A percentile compares a stretch with the other conserved stretches of the same genome.
phyloP scores from a whole-genome alignment of 2,888 invertebrate species.

The Heliconius aoede region DNA sequence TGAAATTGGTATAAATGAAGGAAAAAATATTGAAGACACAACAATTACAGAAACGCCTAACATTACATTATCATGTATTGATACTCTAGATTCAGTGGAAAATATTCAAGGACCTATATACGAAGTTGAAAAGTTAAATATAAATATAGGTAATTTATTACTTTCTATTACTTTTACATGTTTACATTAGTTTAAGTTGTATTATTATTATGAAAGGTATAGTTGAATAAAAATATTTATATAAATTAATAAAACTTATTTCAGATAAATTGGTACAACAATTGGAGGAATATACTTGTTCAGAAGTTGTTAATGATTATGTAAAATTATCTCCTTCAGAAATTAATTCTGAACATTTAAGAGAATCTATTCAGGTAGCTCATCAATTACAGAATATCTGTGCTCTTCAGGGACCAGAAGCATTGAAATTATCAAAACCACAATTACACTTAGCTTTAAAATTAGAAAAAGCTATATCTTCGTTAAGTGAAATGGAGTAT shows the following conservation, averaged over 20 bases:
- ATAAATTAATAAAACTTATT: constrained; percentile 12
- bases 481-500: constrained; percentile 48
- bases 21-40: not conserved
- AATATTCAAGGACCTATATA: not conserved
- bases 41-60: not conserved
- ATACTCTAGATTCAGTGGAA: not conserved
- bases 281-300: constrained; percentile 11
- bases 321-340: not conserved
- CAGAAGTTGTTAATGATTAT: constrained; percentile 9
- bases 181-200: not conserved
- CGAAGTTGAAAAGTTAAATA: not conserved
- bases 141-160: constrained; percentile 13
- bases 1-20: not conserved
- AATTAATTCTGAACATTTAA: constrained; percentile 5
- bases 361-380: constrained; percentile 26
- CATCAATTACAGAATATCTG: constrained; percentile 26
- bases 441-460: constrained; percentile 51
- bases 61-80: constrained; percentile 3
- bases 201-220: no score
- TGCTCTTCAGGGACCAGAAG: constrained; percentile 41
- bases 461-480: constrained; percentile 51
- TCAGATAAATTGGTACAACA: constrained; percentile 15
- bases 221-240: not conserved
- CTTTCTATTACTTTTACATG: not conserved
- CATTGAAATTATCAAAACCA: constrained; percentile 43